These are phyloP conservation scores for Larimichthys crocea DNA, from an alignment of 2,113 vertebrate species.

Conservation along the genomic window DNA sequence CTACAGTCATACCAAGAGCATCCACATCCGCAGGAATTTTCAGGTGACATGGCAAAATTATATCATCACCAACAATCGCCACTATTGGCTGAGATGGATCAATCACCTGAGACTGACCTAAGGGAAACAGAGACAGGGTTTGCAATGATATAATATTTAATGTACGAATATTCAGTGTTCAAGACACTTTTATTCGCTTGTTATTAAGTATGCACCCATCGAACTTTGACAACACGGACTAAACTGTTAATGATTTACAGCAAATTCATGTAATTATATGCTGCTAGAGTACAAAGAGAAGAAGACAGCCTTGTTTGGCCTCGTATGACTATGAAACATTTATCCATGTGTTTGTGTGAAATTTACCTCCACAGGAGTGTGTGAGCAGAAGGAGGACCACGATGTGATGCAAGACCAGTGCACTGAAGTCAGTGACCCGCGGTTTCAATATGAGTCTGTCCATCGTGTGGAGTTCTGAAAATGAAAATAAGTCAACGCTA, in stretches of 20 bases:
- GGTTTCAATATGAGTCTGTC: not conserved
- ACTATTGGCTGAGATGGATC: not conserved
- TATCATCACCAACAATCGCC: conserved; percentile 18
- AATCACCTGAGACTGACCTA: conserved; percentile 7
- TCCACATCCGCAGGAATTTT: not conserved
- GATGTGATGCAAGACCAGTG: not conserved
- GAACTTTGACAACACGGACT: too few species aligned
- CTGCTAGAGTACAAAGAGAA: too few species aligned
- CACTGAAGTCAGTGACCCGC: not conserved
- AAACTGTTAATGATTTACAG: too few species aligned
- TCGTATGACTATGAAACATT: too few species aligned
- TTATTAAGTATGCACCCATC: too few species aligned
- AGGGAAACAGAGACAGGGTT: too few species aligned
- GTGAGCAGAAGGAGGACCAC: not conserved
- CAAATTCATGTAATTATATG: too few species aligned
- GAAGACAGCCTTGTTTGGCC: too few species aligned
- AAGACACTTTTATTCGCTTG: too few species aligned
- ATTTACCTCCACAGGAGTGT: conserved; percentile 12
- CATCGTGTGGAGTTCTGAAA: not conserved
- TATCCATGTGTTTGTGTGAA: not conserved
- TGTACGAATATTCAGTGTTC: too few species aligned
- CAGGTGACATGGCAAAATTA: conserved; percentile 20
- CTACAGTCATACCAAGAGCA: not conserved
- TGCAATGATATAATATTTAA: too few species aligned
- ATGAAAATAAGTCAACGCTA: not conserved